These are phyloP conservation scores for Myotis brandtii DNA, from an alignment of 2,113 vertebrate species.

Conservation along the genomic window DNA sequence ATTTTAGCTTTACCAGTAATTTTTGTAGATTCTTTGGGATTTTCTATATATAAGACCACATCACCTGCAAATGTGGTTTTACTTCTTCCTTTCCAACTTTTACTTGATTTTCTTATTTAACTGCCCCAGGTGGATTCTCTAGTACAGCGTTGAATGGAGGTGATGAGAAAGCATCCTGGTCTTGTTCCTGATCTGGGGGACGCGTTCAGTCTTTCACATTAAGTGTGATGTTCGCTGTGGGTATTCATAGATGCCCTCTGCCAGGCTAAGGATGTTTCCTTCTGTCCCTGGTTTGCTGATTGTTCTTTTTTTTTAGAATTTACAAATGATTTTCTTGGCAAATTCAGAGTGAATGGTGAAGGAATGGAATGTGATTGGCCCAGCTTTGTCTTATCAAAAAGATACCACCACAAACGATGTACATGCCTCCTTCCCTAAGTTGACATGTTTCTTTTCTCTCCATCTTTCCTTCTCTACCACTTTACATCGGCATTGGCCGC, in stretches of 20 bases:
- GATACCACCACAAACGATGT: too few species aligned
- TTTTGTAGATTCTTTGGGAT: neutral
- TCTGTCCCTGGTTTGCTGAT: neutral
- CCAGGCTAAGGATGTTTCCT: neutral
- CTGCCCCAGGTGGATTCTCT: neutral
- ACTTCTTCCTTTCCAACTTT: neutral
- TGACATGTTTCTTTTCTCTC: neutral
- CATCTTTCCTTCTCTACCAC: neutral
- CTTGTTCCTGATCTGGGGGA: neutral
- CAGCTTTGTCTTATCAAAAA: neutral
- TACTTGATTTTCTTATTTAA: neutral
- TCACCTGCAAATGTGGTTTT: neutral
- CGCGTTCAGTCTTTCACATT: neutral
- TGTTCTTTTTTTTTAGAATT: neutral
- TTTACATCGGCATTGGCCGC: neutral
- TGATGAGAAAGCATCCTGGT: neutral
- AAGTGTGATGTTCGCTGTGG: neutral
- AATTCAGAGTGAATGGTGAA: neutral
- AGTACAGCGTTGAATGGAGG: neutral
- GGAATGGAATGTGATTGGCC: neutral
- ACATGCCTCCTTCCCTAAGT: neutral
- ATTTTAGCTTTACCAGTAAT: neutral
- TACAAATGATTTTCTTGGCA: neutral
- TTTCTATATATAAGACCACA: neutral
- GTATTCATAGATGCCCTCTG: neutral